A percentile compares a stretch with the other conserved stretches of the same genome.
phyloP scores from a whole-genome alignment of 1,140 invertebrate genomes.

The Leptinotarsa undecemlineata region DNA sequence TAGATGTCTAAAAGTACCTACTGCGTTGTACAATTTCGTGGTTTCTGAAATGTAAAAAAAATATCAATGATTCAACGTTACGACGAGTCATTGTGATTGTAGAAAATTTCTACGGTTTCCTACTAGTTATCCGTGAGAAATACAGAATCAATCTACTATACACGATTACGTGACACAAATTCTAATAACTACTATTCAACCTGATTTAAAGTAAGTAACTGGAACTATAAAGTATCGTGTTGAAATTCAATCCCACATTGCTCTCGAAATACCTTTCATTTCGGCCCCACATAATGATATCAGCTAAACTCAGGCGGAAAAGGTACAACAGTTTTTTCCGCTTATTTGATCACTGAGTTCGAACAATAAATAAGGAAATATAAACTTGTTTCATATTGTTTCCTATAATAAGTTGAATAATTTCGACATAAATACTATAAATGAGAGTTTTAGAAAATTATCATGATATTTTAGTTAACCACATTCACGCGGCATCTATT shows the following conservation, averaged over 20 bases:
- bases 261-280: not conserved
- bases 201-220: not conserved
- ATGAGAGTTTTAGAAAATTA: no score
- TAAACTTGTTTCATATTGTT: no score
- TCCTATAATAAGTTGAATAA: no score
- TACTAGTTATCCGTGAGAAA: not conserved
- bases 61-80: no score
- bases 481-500: no score
- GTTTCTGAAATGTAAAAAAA: no score
- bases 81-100: no score
- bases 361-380: not conserved
- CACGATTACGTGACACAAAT: not conserved
- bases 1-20: no score
- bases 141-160: not conserved
- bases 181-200: not conserved
- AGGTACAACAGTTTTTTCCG: not conserved
- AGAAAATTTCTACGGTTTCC: no score
- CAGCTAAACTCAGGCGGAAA: not conserved
- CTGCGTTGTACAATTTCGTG: no score
- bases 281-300: not conserved
- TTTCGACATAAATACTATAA: no score
- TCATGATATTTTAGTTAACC: no score
- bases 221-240: slow-evolving; percentile 3
- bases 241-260: slow-evolving; percentile 3
- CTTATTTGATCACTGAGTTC: not conserved